These are phyloP conservation scores for Octopus bimaculoides DNA, from an alignment of 1,140 invertebrate species.

Conservation along the genomic window DNA sequence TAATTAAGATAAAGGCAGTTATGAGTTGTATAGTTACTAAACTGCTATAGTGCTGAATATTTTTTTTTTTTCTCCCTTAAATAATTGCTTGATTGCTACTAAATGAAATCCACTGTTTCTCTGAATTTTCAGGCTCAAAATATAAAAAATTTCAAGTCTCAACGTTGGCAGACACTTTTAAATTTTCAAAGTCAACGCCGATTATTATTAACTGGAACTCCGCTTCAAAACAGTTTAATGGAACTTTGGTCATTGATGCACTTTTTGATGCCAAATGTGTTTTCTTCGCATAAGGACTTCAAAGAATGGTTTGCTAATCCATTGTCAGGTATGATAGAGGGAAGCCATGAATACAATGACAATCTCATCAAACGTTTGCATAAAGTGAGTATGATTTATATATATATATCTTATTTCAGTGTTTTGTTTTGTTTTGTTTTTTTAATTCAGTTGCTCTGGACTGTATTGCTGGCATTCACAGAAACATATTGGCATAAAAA, in stretches of 20 bases:
- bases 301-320: slow-evolving; percentile 99
- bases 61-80: too few relatives aligned
- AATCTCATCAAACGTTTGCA: slow-evolving; percentile 91
- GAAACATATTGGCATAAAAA: too few relatives aligned
- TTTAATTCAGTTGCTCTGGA: too few relatives aligned
- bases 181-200: slow-evolving; percentile 96
- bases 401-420: too few relatives aligned
- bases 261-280: slow-evolving; percentile 99
- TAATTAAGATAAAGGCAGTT: too few relatives aligned
- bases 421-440: too few relatives aligned
- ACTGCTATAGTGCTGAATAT: too few relatives aligned
- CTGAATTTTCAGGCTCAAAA: slow-evolving; percentile 77
- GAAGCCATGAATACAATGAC: slow-evolving; percentile 92
- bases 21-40: too few relatives aligned
- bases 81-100: too few relatives aligned
- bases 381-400: slow-evolving; percentile 68
- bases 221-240: slow-evolving; percentile 98
- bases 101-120: too few relatives aligned
- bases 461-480: too few relatives aligned
- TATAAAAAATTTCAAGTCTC: slow-evolving; percentile 99
- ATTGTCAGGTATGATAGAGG: slow-evolving; percentile 97
- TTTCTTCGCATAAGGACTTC: slow-evolving; percentile 93
- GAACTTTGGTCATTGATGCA: slow-evolving; percentile 99
- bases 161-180: slow-evolving; percentile 94
- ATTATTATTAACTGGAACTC: slow-evolving; percentile 94